Evolutionary conservation across 2,888 invertebrate species (phyloP).

Genomic region (Busseola fusca): DNA sequence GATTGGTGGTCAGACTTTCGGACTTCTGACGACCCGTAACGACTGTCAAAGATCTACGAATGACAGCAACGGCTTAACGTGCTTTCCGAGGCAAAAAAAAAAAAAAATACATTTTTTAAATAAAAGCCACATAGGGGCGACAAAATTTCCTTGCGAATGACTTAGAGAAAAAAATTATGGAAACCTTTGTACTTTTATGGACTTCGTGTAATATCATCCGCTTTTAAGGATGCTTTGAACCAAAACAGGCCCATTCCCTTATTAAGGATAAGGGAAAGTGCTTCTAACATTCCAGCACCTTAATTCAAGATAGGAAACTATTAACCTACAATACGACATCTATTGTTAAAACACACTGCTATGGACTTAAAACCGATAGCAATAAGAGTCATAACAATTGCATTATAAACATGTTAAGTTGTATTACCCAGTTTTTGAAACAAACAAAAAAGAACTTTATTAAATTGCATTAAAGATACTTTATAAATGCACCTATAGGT

Average conservation of each 20-base stretch:
- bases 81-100: too few species aligned
- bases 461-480: neutral
- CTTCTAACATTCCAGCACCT: constrained; percentile 67
- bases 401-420: neutral
- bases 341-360: neutral
- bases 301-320: constrained; percentile 60
- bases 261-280: constrained; percentile 71
- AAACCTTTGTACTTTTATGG: constrained; percentile 11
- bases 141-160: too few species aligned
- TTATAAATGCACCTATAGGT: constrained; percentile 9
- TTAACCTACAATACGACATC: constrained; percentile 22
- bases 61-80: too few species aligned
- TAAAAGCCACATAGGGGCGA: too few species aligned
- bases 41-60: too few species aligned
- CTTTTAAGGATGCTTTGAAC: constrained; percentile 9
- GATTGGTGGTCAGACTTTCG: too few species aligned
- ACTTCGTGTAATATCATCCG: constrained; percentile 2
- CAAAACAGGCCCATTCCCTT: constrained; percentile 28
- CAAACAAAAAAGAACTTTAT: constrained; percentile 22
- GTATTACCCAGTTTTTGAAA: neutral
- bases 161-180: too few species aligned
- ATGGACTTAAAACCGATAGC: neutral
- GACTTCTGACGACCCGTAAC: too few species aligned
- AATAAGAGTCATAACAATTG: neutral
- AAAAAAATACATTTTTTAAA: too few species aligned